phyloP scores from a whole-genome alignment of 2,888 invertebrate species.

The Dryocosmus kuriphilus region DNA sequence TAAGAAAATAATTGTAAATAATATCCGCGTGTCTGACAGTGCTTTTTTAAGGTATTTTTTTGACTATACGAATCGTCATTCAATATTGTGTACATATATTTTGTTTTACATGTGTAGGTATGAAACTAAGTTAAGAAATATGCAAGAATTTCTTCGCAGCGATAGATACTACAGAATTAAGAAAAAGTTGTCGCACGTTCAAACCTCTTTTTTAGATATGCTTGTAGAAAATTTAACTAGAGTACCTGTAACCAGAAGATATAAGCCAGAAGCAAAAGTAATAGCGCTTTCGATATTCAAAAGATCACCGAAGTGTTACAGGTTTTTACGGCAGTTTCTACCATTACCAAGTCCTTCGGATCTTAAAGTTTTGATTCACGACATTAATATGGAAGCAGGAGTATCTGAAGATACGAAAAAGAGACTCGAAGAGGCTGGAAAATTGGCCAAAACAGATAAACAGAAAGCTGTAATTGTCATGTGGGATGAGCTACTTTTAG shows the following conservation, averaged over 20 bases:
- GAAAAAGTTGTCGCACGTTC: too few relatives aligned
- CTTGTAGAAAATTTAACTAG: neutral
- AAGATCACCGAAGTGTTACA: neutral
- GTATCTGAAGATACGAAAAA: neutral
- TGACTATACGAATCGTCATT: too few relatives aligned
- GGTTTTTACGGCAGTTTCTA: neutral
- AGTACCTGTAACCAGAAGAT: neutral
- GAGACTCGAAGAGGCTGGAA: neutral
- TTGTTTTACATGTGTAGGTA: neutral
- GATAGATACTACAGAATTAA: neutral
- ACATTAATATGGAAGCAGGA: neutral
- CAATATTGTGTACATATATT: too few relatives aligned
- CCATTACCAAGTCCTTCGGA: neutral
- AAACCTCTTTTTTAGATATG: neutral
- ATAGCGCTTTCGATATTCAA: neutral
- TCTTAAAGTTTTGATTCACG: neutral
- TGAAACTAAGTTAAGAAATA: neutral
- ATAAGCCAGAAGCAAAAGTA: neutral
- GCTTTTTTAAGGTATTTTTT: too few relatives aligned
- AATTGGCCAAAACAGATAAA: slow-evolving; percentile 1
- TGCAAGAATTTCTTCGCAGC: neutral
- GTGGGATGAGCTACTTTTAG: slow-evolving; percentile 6
- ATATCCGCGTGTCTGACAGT: too few relatives aligned
- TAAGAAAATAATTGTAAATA: too few relatives aligned
- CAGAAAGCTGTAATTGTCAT: neutral